A percentile compares a stretch with the other conserved stretches of the same genome.
Evolutionary conservation across 2,888 invertebrate species (phyloP).

Genomic region (Drosophila flavopinicola): DNA sequence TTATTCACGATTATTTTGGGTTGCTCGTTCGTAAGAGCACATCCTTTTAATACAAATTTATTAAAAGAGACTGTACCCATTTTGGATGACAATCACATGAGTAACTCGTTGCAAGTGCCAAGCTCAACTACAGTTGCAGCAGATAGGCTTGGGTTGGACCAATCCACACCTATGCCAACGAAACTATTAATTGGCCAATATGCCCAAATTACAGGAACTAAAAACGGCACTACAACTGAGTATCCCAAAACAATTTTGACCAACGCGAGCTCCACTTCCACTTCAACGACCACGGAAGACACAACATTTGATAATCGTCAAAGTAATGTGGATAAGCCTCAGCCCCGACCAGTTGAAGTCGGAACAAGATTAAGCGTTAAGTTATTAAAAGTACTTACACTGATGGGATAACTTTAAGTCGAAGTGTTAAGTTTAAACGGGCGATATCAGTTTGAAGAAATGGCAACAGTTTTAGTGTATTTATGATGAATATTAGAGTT

Average conservation of each 20-base stretch:
- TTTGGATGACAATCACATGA: background rate
- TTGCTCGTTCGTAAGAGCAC: background rate
- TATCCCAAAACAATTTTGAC: background rate
- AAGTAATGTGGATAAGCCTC: background rate
- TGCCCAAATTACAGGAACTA: background rate
- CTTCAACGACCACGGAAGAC: background rate
- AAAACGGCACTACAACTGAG: background rate
- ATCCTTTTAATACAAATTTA: background rate
- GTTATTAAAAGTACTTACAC: slow-evolving; percentile 35
- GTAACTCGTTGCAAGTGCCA: background rate
- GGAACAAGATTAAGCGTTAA: slow-evolving; percentile 31
- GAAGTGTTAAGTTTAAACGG: too few relatives aligned
- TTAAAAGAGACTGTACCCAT: too few relatives aligned
- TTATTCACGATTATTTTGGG: slow-evolving; percentile 17
- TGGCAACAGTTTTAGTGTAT: too few relatives aligned
- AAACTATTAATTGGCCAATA: background rate
- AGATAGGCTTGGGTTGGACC: background rate
- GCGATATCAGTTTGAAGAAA: too few relatives aligned
- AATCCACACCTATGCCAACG: background rate
- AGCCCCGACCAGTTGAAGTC: slow-evolving; percentile 10
- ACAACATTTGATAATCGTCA: background rate
- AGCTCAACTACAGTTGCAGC: background rate
- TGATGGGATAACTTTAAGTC: slow-evolving; percentile 10
- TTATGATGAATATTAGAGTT: too few relatives aligned
- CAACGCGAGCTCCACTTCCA: background rate